phyloP scores from a whole-genome alignment of 2,113 vertebrate species.

The Sisor rabdophorus region DNA sequence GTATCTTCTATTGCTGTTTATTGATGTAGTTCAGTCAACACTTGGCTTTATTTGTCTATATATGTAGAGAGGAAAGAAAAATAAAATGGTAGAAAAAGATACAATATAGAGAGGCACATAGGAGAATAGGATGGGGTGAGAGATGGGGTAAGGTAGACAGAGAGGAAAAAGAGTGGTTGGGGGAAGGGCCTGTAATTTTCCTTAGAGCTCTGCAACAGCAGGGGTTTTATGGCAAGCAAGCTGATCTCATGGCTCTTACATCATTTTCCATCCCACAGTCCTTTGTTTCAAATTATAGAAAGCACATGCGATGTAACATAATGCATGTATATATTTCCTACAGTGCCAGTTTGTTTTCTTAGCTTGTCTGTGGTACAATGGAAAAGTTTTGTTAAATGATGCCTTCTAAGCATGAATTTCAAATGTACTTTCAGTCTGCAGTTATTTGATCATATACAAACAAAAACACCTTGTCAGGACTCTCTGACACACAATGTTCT shows the following conservation, averaged over 20 bases:
- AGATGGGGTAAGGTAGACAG: slow-evolving; percentile 17
- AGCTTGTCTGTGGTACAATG: slow-evolving; percentile 27
- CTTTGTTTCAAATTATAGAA: slow-evolving; percentile 6
- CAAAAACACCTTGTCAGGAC: not conserved
- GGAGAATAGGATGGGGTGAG: not conserved
- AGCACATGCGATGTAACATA: not conserved
- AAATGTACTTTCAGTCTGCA: slow-evolving; percentile 27
- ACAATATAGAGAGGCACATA: not conserved
- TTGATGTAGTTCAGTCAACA: slow-evolving; percentile 17
- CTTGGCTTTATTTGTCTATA: slow-evolving; percentile 35
- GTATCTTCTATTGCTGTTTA: not conserved
- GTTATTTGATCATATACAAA: not conserved
- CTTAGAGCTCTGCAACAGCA: slow-evolving; percentile 61
- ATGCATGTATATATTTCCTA: not conserved
- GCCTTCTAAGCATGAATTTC: slow-evolving; percentile 51
- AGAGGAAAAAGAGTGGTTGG: slow-evolving; percentile 51
- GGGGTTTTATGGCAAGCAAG: slow-evolving; percentile 54
- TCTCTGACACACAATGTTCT: slow-evolving; percentile 8
- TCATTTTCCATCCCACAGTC: slow-evolving; percentile 53
- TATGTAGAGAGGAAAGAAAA: slow-evolving; percentile 26
- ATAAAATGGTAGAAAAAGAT: not conserved
- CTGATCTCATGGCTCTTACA: slow-evolving; percentile 51
- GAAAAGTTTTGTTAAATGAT: slow-evolving; percentile 46
- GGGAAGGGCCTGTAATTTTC: slow-evolving; percentile 74
- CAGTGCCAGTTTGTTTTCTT: not conserved